Conservation (phyloP, 2,888 invertebrate species). For the Hirtodrosophila trivittata region DNA sequence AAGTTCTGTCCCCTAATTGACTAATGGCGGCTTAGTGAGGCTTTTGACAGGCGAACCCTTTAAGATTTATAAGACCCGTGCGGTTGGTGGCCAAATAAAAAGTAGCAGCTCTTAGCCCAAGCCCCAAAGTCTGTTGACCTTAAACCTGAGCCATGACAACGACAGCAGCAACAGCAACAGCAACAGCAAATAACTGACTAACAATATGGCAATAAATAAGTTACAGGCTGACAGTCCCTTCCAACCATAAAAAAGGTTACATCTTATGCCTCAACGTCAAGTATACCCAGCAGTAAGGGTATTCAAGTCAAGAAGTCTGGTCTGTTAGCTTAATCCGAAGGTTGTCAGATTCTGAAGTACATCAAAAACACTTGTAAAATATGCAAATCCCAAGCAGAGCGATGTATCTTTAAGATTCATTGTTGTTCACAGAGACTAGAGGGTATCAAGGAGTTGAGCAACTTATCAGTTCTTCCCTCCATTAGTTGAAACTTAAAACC, state of each 20-base stretch:
- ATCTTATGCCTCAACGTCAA: too few species aligned
- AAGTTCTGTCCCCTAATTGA: slow-evolving; percentile 64
- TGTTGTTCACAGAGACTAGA: too few species aligned
- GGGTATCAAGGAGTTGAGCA: slow-evolving; percentile 11
- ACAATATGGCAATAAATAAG: slow-evolving; percentile 55
- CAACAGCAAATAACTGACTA: too few species aligned
- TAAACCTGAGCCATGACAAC: slow-evolving; percentile 46
- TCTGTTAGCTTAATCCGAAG: too few species aligned
- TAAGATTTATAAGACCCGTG: slow-evolving; percentile 38
- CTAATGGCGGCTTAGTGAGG: slow-evolving; percentile 62
- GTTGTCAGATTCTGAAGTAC: too few species aligned
- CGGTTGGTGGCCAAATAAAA: slow-evolving; percentile 6
- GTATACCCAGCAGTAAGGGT: too few species aligned
- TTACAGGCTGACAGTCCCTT: slow-evolving; percentile 12
- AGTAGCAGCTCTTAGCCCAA: neutral
- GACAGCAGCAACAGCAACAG: slow-evolving; percentile 10
- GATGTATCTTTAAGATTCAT: too few species aligned
- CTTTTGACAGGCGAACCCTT: slow-evolving; percentile 41
- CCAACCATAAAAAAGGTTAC: neutral
- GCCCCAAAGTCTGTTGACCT: slow-evolving; percentile 51
- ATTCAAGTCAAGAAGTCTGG: too few species aligned
- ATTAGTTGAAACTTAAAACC: slow-evolving; percentile 28
- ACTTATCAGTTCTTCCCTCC: neutral
- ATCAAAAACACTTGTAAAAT: too few species aligned
- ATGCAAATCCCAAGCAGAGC: too few species aligned